A percentile compares a stretch with the other conserved stretches of the same genome.
Evolutionary conservation across 2,113 vertebrate genomes (phyloP).

Genomic region (Pardalotus punctatus): DNA sequence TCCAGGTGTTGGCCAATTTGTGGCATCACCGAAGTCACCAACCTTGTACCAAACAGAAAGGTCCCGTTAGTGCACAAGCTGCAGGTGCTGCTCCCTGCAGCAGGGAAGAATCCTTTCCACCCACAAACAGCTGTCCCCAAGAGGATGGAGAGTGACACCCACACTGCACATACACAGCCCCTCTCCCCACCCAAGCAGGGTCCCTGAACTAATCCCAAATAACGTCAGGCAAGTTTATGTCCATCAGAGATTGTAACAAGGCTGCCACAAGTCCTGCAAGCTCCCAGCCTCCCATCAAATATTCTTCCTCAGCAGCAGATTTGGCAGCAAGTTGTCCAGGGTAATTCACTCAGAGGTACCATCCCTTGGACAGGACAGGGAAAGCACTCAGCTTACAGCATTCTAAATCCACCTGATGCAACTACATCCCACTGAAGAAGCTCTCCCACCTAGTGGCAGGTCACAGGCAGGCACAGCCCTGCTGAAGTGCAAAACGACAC

Average conservation of each 20-base stretch:
- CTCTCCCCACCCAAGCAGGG: background rate
- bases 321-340: background rate
- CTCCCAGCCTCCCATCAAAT: background rate
- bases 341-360: background rate
- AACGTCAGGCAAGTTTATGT: background rate
- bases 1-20: conserved; percentile 97
- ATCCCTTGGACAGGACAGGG: background rate
- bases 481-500: background rate
- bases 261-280: background rate
- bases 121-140: background rate
- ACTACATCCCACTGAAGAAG: background rate
- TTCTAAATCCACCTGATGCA: background rate
- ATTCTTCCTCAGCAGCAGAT: background rate
- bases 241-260: rapidly evolving
- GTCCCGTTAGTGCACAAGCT: background rate
- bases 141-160: background rate
- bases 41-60: conserved; percentile 76
- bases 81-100: background rate
- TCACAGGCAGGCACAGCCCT: background rate
- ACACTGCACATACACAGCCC: background rate
- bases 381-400: background rate
- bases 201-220: background rate
- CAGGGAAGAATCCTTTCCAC: background rate
- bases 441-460: background rate
- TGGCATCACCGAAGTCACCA: conserved; percentile 94